Base-by-base conservation (phyloP, 1,140 invertebrate genomes). In the Saxidomus purpurata region DNA sequence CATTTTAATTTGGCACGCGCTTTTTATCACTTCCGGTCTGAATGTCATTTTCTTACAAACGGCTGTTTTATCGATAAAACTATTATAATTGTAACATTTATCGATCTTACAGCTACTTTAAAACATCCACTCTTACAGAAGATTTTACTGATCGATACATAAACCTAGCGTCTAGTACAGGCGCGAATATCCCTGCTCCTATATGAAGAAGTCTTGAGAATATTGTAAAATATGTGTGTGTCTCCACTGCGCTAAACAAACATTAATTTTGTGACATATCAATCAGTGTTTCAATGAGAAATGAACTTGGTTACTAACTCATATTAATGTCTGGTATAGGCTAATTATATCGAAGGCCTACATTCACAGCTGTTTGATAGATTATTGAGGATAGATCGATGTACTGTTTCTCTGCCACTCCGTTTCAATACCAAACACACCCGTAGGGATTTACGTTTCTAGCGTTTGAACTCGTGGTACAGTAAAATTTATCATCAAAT, bases 21-120 rank as follows among this genome's bases (percentile, higher is more conserved):
- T 25, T 63, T 63, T 63, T 25, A n/a, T 6, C 25, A 63, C 59
- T 63, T 63, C 59, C 59, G 59, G 59, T 25, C 59, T 63, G 59
- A 63, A 63, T 38, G 76, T 47, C 74, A 52, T 55, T 79, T 79
- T 47, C 47, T 79, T 31, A 36, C 76, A 34, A 79, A 55, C 76
- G 49, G 47, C 47, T 36, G 74, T 55, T 79, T 71, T 38, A 36
- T 79, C 47, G 47, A 79, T 79, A 79, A 52, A 25, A 79, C 47
- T 25, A 55, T 52, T 55, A 55, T 17, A 79, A 52, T 79, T 79
- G 43, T 52, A 34, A 55, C 43, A 79, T 47, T 49, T 52, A 79
- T 79, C 76, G 76, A 79, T 52, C 34, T 17, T 31, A 79, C 19
- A 49, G 47, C 76, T 71, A 79, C 4, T 79, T 38, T 55, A 36